Percentiles rank a stretch among this genome's conserved stretches.
phyloP scores from a whole-genome alignment of 2,113 vertebrate species.

The Barnardius zonarius region DNA sequence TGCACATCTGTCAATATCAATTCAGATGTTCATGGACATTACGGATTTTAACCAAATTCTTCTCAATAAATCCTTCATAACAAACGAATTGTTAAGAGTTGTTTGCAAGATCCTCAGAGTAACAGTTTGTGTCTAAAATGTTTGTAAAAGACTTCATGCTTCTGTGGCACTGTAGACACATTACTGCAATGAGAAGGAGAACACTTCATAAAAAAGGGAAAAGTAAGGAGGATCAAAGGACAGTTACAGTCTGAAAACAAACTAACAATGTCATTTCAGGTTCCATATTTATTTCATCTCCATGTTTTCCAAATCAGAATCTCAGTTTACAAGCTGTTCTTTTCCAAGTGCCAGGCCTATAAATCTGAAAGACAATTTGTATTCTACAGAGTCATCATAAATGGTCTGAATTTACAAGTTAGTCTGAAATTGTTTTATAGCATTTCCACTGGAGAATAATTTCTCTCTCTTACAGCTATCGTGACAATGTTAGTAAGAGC shows the following conservation, averaged over 20 bases:
- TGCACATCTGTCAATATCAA: background rate
- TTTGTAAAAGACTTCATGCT: background rate
- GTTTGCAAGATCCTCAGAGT: background rate
- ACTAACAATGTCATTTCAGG: background rate
- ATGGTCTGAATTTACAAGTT: background rate
- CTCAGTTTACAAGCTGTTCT: slow-evolving; percentile 14
- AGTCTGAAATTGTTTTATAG: background rate
- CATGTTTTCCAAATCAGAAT: background rate
- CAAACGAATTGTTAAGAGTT: background rate
- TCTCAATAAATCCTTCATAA: background rate
- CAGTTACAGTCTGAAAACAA: background rate
- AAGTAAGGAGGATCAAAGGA: background rate
- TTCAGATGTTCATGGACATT: background rate
- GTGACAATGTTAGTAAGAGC: background rate
- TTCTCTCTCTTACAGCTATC: background rate
- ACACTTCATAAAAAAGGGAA: background rate
- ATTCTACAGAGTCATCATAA: background rate
- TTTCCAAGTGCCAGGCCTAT: slow-evolving; percentile 6
- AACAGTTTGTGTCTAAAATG: background rate
- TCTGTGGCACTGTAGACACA: background rate
- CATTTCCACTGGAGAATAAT: background rate
- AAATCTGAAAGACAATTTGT: slow-evolving; percentile 13
- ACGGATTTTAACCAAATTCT: background rate
- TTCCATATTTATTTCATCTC: background rate
- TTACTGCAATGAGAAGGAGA: background rate